Evolutionary conservation across 2,888 invertebrate species (phyloP), one percentile per base, ranked within the genome.

Genomic region (Argyra leucocephala): DNA sequence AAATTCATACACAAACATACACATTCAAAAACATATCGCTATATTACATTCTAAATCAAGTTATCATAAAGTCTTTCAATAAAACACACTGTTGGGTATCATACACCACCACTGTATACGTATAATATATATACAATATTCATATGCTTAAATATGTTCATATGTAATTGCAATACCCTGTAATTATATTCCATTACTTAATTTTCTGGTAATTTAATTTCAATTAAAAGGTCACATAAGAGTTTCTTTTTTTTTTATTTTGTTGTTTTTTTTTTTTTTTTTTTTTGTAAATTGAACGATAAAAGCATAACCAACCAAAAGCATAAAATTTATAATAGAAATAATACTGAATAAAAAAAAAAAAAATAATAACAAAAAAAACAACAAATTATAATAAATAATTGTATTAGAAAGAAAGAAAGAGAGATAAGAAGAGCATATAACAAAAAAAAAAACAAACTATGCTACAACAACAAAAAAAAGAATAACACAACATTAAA

Each of bases 151-250:
- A 48, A 48, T 18, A 18, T 48, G 48, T 48, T 48, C 48, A n/a
- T 48, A 48, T 48, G 5, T 48, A 18, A 48, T 48, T 48, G 48
- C 48, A 48, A 18, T 48, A 48, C 48, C 2, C 48, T 48, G 48
- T 48, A 48, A 48, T 48, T 48, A 48, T 48, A 48, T 48, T 48
- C 48, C 48, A 48, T 48, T 48, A 48, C 48, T 48, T 48, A 48
- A 48, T 48, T 48, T 48, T 48, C 48, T 48, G 48, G 48, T 48
- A 48, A 48, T 48, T 48, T 48, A 48, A 48, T 48, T 48, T 48
- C 48, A 48, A 48, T 48, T 48, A 48, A 48, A 48, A 48, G 48
- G 48, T 48, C 48, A 48, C 48, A 48, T 48, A 48, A 9, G 31
- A 31, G 48, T 48, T 48, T 48, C 1, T 48, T 9, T 48, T 48